Conservation (phyloP, 2,797 vertebrate genomes). For the Luscinia luscinia region DNA sequence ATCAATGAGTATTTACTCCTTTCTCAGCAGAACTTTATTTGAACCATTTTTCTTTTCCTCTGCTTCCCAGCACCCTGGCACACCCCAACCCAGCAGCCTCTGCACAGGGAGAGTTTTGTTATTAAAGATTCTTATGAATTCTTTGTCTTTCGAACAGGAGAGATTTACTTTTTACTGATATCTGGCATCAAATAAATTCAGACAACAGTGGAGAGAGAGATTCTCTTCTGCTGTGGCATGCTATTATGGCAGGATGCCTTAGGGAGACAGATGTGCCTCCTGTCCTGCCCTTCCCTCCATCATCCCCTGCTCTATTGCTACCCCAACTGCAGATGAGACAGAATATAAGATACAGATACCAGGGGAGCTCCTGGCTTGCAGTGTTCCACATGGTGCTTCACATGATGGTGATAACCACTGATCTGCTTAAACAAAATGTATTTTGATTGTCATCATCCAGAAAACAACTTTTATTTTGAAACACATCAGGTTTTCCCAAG, state of each 20-base stretch:
- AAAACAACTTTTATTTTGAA: not conserved
- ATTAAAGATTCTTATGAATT: conserved; percentile 3
- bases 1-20: not conserved
- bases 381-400: not conserved
- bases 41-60: not conserved
- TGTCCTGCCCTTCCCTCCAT: not conserved
- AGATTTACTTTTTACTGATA: not conserved
- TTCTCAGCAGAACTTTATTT: not conserved
- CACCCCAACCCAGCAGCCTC: not conserved
- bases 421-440: not conserved
- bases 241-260: not conserved
- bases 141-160: not conserved
- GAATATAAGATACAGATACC: not conserved
- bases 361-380: not conserved
- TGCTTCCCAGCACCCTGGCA: not conserved
- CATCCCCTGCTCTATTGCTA: no score
- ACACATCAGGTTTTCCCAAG: not conserved
- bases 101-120: not conserved
- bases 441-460: not conserved
- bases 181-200: not conserved
- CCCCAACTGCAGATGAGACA: fast-evolving
- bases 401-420: not conserved
- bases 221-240: not conserved
- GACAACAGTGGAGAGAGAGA: not conserved
- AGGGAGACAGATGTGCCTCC: not conserved